Conservation (phyloP, 92 coral and sea anemone genomes). For the Isaurus tuberculatus region DNA sequence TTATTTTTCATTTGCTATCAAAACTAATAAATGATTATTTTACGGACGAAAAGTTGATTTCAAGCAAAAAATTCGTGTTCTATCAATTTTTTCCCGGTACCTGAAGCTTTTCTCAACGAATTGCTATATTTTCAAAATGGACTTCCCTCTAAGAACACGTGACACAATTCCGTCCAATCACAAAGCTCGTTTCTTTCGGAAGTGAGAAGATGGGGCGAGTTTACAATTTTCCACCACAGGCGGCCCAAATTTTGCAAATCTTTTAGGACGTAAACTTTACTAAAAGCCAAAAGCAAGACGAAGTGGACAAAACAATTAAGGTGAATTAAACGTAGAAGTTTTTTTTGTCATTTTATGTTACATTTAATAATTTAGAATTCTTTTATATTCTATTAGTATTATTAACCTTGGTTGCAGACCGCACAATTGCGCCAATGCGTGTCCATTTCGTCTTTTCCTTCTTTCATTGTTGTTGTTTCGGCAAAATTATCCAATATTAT, state of each 20-base stretch:
- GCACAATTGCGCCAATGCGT: too few species aligned
- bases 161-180: slow-evolving; percentile 83
- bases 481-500: too few species aligned
- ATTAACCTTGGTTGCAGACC: too few species aligned
- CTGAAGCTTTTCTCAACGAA: slow-evolving; percentile 37
- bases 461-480: too few species aligned
- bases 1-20: slow-evolving; percentile 13
- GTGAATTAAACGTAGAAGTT: too few species aligned
- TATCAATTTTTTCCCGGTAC: slow-evolving; percentile 32
- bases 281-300: too few species aligned
- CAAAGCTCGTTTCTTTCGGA: not conserved
- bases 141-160: slow-evolving; percentile 74
- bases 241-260: not conserved
- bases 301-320: too few species aligned
- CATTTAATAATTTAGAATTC: too few species aligned
- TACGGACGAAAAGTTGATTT: not conserved
- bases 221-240: not conserved
- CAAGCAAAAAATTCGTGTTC: not conserved
- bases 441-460: too few species aligned
- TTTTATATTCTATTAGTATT: too few species aligned
- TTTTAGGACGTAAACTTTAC: not conserved
- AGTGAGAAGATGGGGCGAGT: not conserved
- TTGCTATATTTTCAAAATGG: slow-evolving; percentile 77
- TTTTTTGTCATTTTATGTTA: too few species aligned
- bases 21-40: not conserved